Base-by-base conservation (phyloP, 2,797 vertebrate genomes). In the Sebastes oblongus region DNA sequence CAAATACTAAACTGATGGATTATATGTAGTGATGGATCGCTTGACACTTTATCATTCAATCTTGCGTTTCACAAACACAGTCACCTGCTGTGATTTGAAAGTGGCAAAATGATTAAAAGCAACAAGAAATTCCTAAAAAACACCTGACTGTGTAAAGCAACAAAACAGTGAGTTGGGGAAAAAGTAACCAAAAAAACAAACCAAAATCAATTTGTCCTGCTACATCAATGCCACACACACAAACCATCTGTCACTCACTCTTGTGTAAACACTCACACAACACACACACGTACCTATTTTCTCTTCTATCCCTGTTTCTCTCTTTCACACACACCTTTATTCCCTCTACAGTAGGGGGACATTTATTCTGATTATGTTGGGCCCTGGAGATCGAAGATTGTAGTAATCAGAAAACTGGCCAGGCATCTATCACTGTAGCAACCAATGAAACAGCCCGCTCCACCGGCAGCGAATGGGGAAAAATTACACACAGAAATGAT, bases 331-430 rank as follows among this genome's bases (percentile, higher is more conserved):
- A 88, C 89, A 92, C 91, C 82, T 89, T 87, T 90, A 86, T 89
- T 93, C 89, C 78, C 74, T 71, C 89, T 90, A 85, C 90, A 89
- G 89, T 85, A 69, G 78, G 82, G 89, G 89, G 88, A 94, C 95
- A 96, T 96, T 96, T 95, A 95, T 96, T 95, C 93, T 94, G 93
- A 96, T 96, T 96, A 96, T 88, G 87, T 93, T 87, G 90, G 90
- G 87, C 90, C 83, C 91, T 82, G 91, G 90, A 92, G 93, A 95
- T 96, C 95, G 94, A 96, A 95, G 92, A 92, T 91, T 90, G 90
- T 90, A 89, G 94, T 96, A 95, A 96, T 96, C 95, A 96, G 91
- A 96, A 96, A 95, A 93, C 93, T 93, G 94, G 92, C 94, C 91
- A 78, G 91, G 92, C 95, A 96, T 96, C 93, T 94, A 96, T 96